Conservation (phyloP, 2,113 vertebrate genomes). For the Riparia riparia region DNA sequence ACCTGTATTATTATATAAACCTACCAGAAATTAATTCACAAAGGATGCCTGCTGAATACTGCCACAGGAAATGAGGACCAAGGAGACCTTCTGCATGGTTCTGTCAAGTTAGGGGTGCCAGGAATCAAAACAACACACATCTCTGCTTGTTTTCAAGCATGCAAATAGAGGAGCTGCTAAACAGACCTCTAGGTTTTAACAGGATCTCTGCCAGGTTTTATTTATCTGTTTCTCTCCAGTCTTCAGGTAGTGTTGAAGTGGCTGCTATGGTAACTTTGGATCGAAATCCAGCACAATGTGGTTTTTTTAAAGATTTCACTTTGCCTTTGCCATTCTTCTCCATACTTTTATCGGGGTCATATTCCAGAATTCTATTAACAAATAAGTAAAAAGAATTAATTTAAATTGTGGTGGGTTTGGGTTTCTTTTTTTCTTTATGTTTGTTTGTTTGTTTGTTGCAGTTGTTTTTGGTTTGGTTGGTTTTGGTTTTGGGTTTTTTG, state of each 20-base stretch:
- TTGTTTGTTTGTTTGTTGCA: no score
- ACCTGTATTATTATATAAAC: constrained; percentile 62
- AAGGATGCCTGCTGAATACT: constrained; percentile 29
- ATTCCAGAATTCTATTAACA: neutral
- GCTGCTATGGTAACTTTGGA: constrained; percentile 25
- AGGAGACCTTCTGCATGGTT: neutral
- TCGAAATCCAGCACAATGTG: neutral
- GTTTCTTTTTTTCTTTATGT: no score
- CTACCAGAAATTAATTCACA: constrained; percentile 60
- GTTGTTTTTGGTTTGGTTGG: no score
- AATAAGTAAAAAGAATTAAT: neutral
- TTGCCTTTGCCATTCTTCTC: neutral
- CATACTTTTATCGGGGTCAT: neutral
- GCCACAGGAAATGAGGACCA: constrained; percentile 15
- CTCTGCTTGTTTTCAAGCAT: neutral
- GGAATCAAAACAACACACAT: neutral
- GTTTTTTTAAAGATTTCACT: neutral
- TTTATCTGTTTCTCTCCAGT: neutral
- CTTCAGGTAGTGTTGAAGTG: neutral
- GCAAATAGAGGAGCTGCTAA: neutral
- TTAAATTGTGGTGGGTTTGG: neutral
- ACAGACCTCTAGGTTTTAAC: neutral
- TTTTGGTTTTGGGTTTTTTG: no score
- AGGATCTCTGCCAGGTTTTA: neutral
- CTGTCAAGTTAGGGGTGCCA: neutral